Percentiles rank a stretch among this genome's conserved stretches.
These are phyloP conservation scores for Ypsolopha scabrella DNA, from an alignment of 2,888 invertebrate species.

Conservation along the genomic window DNA sequence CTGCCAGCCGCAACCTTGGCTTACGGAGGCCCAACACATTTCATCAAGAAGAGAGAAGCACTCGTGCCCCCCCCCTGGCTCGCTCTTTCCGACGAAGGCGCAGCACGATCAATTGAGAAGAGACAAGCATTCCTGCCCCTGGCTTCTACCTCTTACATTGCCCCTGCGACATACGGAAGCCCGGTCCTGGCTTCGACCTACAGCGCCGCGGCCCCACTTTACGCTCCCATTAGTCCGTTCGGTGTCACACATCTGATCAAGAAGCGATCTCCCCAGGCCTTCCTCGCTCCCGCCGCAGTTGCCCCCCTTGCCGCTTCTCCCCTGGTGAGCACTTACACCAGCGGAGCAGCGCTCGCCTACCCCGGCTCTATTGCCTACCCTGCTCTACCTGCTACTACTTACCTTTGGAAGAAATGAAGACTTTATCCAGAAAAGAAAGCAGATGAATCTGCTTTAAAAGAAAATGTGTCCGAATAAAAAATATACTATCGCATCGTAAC, in stretches of 20 bases:
- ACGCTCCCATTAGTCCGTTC: constrained; percentile 21
- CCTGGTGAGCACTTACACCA: constrained; percentile 24
- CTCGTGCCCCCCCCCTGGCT: constrained; percentile 19
- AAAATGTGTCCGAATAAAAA: no score
- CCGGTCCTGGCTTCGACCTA: constrained; percentile 29
- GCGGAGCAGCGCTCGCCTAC: constrained; percentile 16
- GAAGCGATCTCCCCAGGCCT: constrained; percentile 31
- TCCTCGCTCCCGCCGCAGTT: constrained; percentile 25
- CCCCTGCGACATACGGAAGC: constrained; percentile 16
- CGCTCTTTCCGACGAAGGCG: constrained; percentile 18
- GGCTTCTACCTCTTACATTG: constrained; percentile 21
- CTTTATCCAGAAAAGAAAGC: no score
- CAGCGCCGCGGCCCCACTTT: constrained; percentile 20
- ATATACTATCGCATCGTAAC: no score
- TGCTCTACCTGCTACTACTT: constrained; percentile 13
- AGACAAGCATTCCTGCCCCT: constrained; percentile 23
- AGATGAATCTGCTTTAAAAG: no score
- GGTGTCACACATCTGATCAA: constrained; percentile 31
- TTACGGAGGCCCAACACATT: constrained; percentile 25
- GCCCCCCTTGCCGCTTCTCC: constrained; percentile 26
- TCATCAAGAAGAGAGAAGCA: constrained; percentile 37
- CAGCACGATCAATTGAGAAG: constrained; percentile 41
- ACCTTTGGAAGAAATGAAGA: not conserved
- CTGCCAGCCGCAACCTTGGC: constrained; percentile 7
- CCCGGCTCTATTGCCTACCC: constrained; percentile 16